A percentile compares a stretch with the other conserved stretches of the same genome.
Conservation (phyloP, 2,888 invertebrate genomes). For the Micoletzkya japonica region DNA sequence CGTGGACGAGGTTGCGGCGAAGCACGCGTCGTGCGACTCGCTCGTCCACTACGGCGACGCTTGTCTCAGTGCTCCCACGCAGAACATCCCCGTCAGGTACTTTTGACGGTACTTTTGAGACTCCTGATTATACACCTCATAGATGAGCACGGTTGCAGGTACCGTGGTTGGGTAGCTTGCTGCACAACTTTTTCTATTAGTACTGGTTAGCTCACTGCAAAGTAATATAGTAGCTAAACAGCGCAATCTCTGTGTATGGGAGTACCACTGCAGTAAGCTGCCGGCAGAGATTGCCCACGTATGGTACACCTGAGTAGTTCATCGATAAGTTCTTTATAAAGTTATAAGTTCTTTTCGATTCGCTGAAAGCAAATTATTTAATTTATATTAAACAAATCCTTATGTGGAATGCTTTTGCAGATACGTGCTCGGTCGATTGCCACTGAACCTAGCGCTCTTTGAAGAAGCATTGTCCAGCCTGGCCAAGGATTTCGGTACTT, state of each 20-base stretch:
- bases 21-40: conserved; percentile 82
- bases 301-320: no score
- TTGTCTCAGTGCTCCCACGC: conserved; percentile 77
- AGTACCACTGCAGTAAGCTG: no score
- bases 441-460: conserved; percentile 2
- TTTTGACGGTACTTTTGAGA: not conserved
- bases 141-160: no score
- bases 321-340: no score
- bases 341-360: no score
- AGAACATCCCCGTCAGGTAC: conserved; percentile 74
- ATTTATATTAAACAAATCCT: no score
- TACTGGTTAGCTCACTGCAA: not conserved
- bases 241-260: no score
- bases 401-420: no score
- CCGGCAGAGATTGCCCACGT: no score
- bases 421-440: conserved; percentile 33
- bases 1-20: conserved; percentile 84
- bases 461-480: not conserved
- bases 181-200: not conserved
- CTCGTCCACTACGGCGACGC: conserved; percentile 88
- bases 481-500: not conserved
- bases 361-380: no score
- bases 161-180: no score
- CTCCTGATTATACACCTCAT: not conserved
- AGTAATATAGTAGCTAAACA: no score